Evolutionary conservation across 2,797 vertebrate genomes (phyloP).

Genomic region (Anniella stebbinsi): DNA sequence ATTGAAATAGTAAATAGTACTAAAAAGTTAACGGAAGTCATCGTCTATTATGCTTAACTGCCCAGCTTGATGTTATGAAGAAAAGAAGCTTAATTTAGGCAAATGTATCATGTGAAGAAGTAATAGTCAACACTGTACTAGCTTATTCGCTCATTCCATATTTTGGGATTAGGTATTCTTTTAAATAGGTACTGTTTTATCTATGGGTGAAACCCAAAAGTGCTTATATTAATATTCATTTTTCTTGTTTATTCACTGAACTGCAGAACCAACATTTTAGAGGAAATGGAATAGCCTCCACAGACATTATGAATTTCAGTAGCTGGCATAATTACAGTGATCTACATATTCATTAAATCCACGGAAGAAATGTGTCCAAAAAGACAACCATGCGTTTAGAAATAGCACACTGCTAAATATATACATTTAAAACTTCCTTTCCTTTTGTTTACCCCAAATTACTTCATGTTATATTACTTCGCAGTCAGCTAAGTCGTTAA

Average conservation of each 20-base stretch:
- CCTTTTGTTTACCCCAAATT: constrained; percentile 71
- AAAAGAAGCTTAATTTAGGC: constrained; percentile 77
- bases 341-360: constrained; percentile 90
- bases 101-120: constrained; percentile 74
- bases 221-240: constrained; percentile 82
- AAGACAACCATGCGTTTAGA: constrained; percentile 84
- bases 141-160: constrained; percentile 71
- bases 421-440: constrained; percentile 79
- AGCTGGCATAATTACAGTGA: constrained; percentile 87
- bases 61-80: constrained; percentile 78
- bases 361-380: constrained; percentile 84
- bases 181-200: constrained; percentile 77
- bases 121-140: constrained; percentile 73
- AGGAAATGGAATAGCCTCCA: constrained; percentile 84
- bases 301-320: constrained; percentile 86
- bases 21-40: constrained; percentile 80
- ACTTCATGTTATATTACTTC: constrained; percentile 70
- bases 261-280: constrained; percentile 82
- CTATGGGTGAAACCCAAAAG: constrained; percentile 76
- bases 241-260: constrained; percentile 84
- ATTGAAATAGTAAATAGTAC: constrained; percentile 80
- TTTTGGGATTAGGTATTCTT: constrained; percentile 56
- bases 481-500: constrained; percentile 73
- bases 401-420: constrained; percentile 80
- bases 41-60: constrained; percentile 80